A percentile compares a stretch with the other conserved stretches of the same genome.
phyloP scores from a whole-genome alignment of 2,113 vertebrate species.

The Sapayoa aenigma region DNA sequence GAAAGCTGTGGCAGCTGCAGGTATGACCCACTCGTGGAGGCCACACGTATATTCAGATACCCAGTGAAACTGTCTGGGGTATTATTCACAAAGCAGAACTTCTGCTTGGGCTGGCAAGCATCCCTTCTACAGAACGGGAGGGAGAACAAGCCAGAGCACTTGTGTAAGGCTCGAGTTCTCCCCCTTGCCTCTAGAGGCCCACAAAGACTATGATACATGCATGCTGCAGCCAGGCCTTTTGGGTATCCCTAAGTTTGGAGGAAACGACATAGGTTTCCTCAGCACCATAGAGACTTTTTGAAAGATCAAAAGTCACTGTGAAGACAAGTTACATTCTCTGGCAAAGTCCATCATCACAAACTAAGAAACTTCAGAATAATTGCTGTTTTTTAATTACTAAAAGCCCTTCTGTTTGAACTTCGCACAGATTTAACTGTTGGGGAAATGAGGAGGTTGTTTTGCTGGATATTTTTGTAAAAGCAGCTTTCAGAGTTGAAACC shows the following conservation, averaged over 20 bases:
- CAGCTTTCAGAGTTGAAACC: neutral
- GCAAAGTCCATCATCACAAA: neutral
- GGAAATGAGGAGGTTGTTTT: neutral
- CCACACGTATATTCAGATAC: fast-evolving
- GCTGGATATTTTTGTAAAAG: neutral
- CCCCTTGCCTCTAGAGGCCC: neutral
- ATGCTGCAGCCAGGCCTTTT: neutral
- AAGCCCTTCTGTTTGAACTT: neutral
- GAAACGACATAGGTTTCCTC: neutral
- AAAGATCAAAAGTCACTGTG: neutral
- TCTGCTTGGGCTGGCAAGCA: neutral
- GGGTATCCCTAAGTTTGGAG: neutral
- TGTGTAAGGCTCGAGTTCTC: neutral
- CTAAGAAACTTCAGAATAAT: neutral
- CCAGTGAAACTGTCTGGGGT: neutral
- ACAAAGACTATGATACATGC: fast-evolving
- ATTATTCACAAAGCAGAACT: fast-evolving
- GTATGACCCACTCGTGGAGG: neutral
- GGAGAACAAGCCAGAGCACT: neutral
- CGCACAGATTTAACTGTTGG: neutral
- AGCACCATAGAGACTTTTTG: neutral
- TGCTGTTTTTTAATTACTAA: neutral
- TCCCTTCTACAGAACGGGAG: neutral
- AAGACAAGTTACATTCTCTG: neutral
- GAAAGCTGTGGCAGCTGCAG: neutral